phyloP scores from a whole-genome alignment of 2,113 vertebrate genomes.

The Clinocottus analis region DNA sequence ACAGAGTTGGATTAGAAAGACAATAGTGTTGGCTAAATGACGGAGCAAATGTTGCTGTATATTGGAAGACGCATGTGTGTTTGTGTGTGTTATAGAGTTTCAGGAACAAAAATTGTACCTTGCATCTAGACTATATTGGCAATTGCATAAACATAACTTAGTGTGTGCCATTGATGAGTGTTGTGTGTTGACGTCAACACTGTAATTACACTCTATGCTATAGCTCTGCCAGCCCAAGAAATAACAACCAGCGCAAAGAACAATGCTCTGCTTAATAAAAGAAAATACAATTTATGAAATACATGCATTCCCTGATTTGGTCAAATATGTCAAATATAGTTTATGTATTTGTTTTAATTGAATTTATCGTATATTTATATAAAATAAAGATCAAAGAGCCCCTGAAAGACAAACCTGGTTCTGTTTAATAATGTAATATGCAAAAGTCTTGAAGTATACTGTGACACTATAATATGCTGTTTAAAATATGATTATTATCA shows the following conservation, averaged over 20 bases:
- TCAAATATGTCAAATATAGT: not conserved
- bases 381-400: not conserved
- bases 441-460: not conserved
- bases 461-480: not conserved
- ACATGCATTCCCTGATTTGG: not conserved
- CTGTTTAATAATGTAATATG: not conserved
- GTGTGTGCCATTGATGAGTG: not conserved
- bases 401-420: not conserved
- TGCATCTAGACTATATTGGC: not conserved
- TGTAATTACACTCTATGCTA: slow-evolving; percentile 1
- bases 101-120: not conserved
- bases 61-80: slow-evolving; percentile 20
- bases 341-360: not conserved
- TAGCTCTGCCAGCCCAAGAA: not conserved
- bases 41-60: slow-evolving; percentile 64
- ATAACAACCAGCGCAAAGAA: not conserved
- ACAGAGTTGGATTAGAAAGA: slow-evolving; percentile 81
- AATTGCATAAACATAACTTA: not conserved
- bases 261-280: not conserved
- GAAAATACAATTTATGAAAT: not conserved
- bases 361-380: not conserved
- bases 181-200: not conserved
- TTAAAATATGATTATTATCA: not conserved
- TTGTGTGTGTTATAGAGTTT: not conserved
- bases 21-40: slow-evolving; percentile 71